Percentiles rank a stretch among this genome's conserved stretches.
These are phyloP conservation scores for Tetheella fluctuosa DNA, from an alignment of 2,888 invertebrate species.

Conservation along the genomic window DNA sequence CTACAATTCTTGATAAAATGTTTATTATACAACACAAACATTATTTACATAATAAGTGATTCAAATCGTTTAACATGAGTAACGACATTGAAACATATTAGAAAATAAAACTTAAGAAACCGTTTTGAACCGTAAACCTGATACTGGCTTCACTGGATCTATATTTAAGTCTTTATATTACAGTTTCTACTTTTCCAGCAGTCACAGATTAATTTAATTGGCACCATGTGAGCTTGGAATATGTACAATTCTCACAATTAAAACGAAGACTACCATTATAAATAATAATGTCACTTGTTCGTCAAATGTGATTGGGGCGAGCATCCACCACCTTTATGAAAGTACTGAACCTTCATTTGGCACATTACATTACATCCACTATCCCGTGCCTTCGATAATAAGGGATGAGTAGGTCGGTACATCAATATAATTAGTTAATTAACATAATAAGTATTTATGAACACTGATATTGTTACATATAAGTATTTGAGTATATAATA, in stretches of 20 bases:
- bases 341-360: conserved; percentile 52
- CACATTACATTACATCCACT: conserved; percentile 66
- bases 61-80: conserved; percentile 46
- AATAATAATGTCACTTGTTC: conserved; percentile 23
- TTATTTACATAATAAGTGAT: conserved; percentile 69
- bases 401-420: conserved; percentile 67
- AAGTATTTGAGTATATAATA: conserved; percentile 3
- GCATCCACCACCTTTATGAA: conserved; percentile 30
- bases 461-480: neutral
- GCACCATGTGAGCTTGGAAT: conserved; percentile 60
- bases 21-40: conserved; percentile 74
- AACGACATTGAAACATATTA: conserved; percentile 41
- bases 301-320: conserved; percentile 31
- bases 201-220: conserved; percentile 47
- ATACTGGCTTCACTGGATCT: conserved; percentile 56
- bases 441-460: neutral
- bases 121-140: conserved; percentile 31
- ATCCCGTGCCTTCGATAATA: conserved; percentile 59
- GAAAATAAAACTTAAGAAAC: conserved; percentile 45
- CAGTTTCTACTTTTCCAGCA: conserved; percentile 25
- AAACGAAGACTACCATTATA: conserved; percentile 21
- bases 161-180: conserved; percentile 28
- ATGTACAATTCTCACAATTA: conserved; percentile 52
- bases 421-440: conserved; percentile 13
- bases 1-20: conserved; percentile 47